Conservation (phyloP, 2,113 vertebrate genomes). For the Pitta sordida region DNA sequence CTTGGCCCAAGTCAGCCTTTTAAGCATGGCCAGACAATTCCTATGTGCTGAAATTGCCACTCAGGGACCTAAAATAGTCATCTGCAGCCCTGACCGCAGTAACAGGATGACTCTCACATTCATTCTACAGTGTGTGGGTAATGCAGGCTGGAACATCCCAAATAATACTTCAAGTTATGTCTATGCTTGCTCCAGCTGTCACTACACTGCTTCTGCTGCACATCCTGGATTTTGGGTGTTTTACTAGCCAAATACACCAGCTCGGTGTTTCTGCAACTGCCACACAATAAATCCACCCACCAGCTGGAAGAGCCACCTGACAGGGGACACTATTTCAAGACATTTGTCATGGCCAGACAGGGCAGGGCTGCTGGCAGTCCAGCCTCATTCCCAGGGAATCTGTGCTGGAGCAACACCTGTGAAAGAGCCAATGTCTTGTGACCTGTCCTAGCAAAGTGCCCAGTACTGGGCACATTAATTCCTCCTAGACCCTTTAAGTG, state of each 20-base stretch:
- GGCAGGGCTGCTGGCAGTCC: accelerated
- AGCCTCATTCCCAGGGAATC: neutral
- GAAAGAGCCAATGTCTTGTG: neutral
- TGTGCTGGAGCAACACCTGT: neutral
- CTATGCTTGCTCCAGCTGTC: neutral
- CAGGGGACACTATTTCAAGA: neutral
- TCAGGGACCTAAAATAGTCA: neutral
- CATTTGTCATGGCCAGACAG: neutral
- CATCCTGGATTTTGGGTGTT: neutral
- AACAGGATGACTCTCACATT: neutral
- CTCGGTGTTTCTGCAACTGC: neutral
- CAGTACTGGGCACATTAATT: neutral
- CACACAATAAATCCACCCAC: neutral
- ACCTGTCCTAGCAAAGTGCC: accelerated
- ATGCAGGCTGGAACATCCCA: neutral
- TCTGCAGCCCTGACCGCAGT: neutral
- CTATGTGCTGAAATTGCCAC: neutral
- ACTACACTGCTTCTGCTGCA: neutral
- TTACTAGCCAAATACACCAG: neutral
- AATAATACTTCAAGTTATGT: neutral
- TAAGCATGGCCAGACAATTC: neutral
- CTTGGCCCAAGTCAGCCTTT: neutral
- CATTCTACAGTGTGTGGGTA: neutral
- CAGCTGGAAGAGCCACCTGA: neutral
- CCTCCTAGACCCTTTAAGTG: neutral